Evolutionary conservation across 2,797 vertebrate species (phyloP), one percentile per base, ranked within the genome.

Genomic region (Parambassis ranga): DNA sequence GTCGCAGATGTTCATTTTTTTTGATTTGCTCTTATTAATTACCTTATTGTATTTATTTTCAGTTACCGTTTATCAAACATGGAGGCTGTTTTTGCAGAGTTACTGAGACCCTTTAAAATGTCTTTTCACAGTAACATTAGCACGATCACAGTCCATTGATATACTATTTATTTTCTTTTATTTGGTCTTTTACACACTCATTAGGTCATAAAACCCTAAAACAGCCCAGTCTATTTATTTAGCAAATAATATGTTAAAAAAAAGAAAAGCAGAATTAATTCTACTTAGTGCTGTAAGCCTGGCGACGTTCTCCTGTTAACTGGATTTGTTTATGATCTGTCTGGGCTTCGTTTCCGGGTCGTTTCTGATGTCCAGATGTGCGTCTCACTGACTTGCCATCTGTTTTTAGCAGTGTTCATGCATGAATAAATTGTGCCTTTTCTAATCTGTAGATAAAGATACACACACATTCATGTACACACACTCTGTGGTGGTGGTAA

Each of bases 331-430:
- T 53, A 36, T 64, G 44, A 75, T 76, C 28, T 38, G 57, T 72
- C 57, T 65, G 51, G 37, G 5, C 6, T 57, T 68, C 56, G 47
- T 75, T 75, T 66, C 27, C 18, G 1, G 66, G 75, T 75, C 22
- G 32, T 61, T 75, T 74, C 36, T 65, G 37, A 71, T 28, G 44
- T 72, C 30, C 58, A 72, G 43, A 62, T 61, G 58, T 77, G 65
- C 31, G 65, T 46, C 53, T 73, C 28, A 35, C 30, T 41, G 63
- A 68, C 47, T 41, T 43, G 9, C 58, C 73, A 72, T 81, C 61
- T 81, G 76, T 65, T 66, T 74, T 27, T 23, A 58, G 35, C 33
- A 61, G 28, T 36, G 41, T 67, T 79, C 23, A 64, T 50, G 65
- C 58, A 51, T 60, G 44, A 59, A 46, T n/a, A 59, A 65, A 39